phyloP scores from a whole-genome alignment of 2,888 invertebrate species.

The Lasioglossum calceatum region DNA sequence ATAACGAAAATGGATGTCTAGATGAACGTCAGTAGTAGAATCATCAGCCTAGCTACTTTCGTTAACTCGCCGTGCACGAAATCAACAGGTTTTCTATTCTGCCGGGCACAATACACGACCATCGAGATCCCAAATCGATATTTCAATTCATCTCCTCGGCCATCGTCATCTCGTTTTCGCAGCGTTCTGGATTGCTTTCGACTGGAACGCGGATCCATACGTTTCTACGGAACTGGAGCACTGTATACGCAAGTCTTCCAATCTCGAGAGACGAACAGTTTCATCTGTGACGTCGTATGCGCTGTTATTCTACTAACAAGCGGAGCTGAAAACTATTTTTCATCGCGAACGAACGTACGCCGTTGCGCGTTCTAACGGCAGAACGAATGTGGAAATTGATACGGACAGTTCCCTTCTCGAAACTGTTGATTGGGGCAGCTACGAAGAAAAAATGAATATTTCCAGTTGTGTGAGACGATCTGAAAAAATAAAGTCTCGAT shows the following conservation, averaged over 20 bases:
- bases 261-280: slow-evolving; percentile 35
- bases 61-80: slow-evolving; percentile 40
- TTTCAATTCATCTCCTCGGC: slow-evolving; percentile 57
- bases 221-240: slow-evolving; percentile 15
- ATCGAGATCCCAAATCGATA: slow-evolving; percentile 60
- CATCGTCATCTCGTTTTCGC: slow-evolving; percentile 25
- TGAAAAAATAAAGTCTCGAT: not conserved
- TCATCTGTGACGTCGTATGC: not conserved
- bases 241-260: slow-evolving; percentile 30
- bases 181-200: slow-evolving; percentile 15
- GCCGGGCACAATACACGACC: slow-evolving; percentile 40
- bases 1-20: not conserved
- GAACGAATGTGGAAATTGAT: not conserved
- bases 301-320: not conserved
- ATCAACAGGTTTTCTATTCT: slow-evolving; percentile 69
- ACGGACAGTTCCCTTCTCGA: not conserved
- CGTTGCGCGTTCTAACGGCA: not conserved
- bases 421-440: not conserved
- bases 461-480: not conserved
- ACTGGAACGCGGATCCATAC: slow-evolving; percentile 3
- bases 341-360: not conserved
- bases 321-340: not conserved
- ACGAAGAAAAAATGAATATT: not conserved
- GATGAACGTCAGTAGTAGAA: slow-evolving; percentile 10
- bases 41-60: slow-evolving; percentile 21